Evolutionary conservation across 2,797 vertebrate genomes (phyloP), one percentile per base, ranked within the genome.

Genomic region (Nannoperca obscura): DNA sequence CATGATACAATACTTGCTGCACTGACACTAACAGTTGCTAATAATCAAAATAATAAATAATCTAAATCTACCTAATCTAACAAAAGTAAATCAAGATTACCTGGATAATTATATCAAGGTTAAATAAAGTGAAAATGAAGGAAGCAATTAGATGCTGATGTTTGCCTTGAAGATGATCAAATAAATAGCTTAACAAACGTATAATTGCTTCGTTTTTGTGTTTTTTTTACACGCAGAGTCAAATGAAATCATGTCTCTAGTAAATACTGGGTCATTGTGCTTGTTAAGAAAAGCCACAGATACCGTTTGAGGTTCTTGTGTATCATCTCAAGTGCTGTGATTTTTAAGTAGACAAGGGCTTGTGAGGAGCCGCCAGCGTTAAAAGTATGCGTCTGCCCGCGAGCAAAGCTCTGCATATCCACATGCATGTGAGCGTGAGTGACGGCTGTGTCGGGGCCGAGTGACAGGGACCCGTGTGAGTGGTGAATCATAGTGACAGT

Each of bases 401-500:
- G 2, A 86, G 81, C 69, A 12, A 10, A 54, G 69, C 57, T 66
- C 57, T 76, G 80, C 74, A 84, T 71, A 80, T 84, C 81, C 81
- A 69, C 82, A 80, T 63, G 73, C 69, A 57, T 53, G 83, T 66
- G 83, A 61, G 72, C 13, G 58, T 88, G 85, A 94, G 78, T 94
- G 94, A 92, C 91, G 64, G 92, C 88, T 88, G 93, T 90, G 93
- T 86, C 82, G 40, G 87, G 57, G 40, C 77, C 68, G 7, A 84
- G 88, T 84, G 92, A 94, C 93, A 92, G 84, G 30, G 76, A 78
- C 83, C 82, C 12, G 42, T 76, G 87, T 76, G 91, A 93, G 88
- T 77, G 89, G 86, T 88, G 91, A 94, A 94, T 92, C 86, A 59
- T 62, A 80, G 80, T 92, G 93, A 94, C 93, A 93, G 88, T 80